Evolutionary conservation across 1,140 invertebrate genomes (phyloP).

Genomic region (Bacillus rossius): DNA sequence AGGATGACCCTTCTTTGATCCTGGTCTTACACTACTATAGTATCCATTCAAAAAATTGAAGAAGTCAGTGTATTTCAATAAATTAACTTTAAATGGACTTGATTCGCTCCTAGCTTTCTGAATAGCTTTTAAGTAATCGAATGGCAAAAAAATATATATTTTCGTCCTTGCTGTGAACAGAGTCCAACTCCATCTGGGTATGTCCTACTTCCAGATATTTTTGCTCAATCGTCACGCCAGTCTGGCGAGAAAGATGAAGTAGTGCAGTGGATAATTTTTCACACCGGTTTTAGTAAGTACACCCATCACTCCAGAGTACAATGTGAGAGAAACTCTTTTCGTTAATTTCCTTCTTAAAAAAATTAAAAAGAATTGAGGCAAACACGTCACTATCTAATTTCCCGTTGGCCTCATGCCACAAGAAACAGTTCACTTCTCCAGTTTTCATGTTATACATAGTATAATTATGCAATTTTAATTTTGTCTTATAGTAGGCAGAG

Average conservation of each 20-base stretch:
- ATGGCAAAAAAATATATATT: conserved; percentile 16
- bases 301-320: neutral
- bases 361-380: too few relatives aligned
- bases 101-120: conserved; percentile 1
- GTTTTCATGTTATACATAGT: too few relatives aligned
- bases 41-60: neutral
- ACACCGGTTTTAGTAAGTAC: neutral
- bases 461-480: too few relatives aligned
- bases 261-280: neutral
- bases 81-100: conserved; percentile 12
- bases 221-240: neutral
- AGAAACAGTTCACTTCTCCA: too few relatives aligned
- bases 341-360: too few relatives aligned
- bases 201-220: conserved; percentile 16
- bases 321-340: neutral
- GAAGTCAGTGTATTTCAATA: conserved; percentile 16
- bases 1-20: conserved; percentile 5
- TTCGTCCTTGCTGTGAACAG: conserved; percentile 14
- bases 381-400: too few relatives aligned
- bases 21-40: conserved; percentile 14
- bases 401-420: too few relatives aligned
- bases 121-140: conserved; percentile 17
- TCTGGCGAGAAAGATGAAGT: neutral
- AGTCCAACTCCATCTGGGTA: conserved; percentile 17
- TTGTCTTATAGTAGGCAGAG: too few relatives aligned